Evolutionary conservation across 1,140 invertebrate species (phyloP).

Genomic region (Cyrtorhinus lividipennis): DNA sequence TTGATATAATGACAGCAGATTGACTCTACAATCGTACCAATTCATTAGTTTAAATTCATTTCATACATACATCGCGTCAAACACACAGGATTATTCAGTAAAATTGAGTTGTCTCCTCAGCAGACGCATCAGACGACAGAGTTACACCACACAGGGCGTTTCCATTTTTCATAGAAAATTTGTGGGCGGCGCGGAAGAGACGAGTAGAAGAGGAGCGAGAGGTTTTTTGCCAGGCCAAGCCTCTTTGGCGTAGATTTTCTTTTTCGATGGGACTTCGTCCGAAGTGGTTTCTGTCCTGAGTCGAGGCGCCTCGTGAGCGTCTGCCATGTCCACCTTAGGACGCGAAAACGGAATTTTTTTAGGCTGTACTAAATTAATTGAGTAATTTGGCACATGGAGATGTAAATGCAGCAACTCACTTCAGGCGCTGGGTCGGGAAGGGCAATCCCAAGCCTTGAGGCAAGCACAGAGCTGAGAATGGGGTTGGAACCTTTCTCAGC

Average conservation of each 20-base stretch:
- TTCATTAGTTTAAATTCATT: too few species aligned
- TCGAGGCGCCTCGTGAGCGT: background rate
- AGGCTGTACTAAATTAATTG: too few species aligned
- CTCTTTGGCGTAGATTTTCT: constrained; percentile 99
- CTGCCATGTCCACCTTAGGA: constrained; percentile 1
- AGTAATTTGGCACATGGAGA: too few species aligned
- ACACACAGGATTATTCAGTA: too few species aligned
- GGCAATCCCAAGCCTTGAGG: constrained; percentile 71
- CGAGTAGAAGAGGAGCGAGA: constrained; percentile 38
- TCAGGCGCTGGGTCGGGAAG: constrained; percentile 92
- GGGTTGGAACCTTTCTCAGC: constrained; percentile 14
- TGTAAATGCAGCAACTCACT: too few species aligned
- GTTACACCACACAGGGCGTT: too few species aligned
- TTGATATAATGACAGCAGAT: too few species aligned
- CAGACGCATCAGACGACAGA: too few species aligned
- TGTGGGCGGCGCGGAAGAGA: constrained; percentile 9
- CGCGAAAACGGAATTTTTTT: too few species aligned
- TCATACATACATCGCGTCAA: too few species aligned
- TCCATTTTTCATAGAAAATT: background rate
- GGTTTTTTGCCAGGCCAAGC: constrained; percentile 97
- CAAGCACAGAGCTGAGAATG: constrained; percentile 28
- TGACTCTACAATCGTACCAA: too few species aligned
- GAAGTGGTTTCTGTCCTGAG: constrained; percentile 12
- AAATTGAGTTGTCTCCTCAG: too few species aligned
- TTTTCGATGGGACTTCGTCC: constrained; percentile 34